Evolutionary conservation across 2,888 invertebrate genomes (phyloP).

Genomic region (Aspidiotus rigidus): DNA sequence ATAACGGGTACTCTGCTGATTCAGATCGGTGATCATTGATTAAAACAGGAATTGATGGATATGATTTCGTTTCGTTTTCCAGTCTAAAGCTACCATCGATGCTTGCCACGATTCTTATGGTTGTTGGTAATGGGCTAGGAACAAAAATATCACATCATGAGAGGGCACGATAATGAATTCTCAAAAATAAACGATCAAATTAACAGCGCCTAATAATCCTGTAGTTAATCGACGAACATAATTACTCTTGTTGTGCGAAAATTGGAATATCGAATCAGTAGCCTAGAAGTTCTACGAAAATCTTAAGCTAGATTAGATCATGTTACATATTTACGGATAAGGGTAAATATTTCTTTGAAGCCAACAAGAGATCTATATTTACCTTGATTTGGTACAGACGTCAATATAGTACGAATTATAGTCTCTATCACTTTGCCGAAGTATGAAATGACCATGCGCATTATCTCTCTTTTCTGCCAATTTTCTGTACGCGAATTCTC

Average conservation of each 20-base stretch:
- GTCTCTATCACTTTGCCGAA: constrained; percentile 70
- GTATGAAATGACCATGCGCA: constrained; percentile 66
- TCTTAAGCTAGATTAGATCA: too few relatives aligned
- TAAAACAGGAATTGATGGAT: constrained; percentile 54
- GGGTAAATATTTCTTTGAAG: background rate
- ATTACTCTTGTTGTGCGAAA: too few relatives aligned
- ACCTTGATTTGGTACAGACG: constrained; percentile 66
- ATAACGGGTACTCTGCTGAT: constrained; percentile 53
- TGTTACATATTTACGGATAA: too few relatives aligned
- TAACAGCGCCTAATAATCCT: too few relatives aligned
- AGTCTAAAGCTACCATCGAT: constrained; percentile 50
- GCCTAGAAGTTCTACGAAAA: too few relatives aligned
- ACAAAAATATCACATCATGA: background rate
- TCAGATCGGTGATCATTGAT: constrained; percentile 55
- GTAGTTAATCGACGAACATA: too few relatives aligned
- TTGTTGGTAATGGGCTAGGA: constrained; percentile 52
- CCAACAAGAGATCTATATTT: constrained; percentile 38
- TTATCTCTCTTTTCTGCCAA: constrained; percentile 67
- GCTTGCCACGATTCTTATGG: constrained; percentile 55
- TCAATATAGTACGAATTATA: constrained; percentile 75
- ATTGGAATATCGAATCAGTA: too few relatives aligned
- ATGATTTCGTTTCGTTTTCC: constrained; percentile 46
- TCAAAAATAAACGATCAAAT: too few relatives aligned
- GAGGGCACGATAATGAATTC: too few relatives aligned
- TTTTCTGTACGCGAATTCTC: constrained; percentile 74